Evolutionary conservation across 2,113 vertebrate genomes (phyloP), one percentile per base, ranked within the genome.

Genomic region (Stegostoma tigrinum): DNA sequence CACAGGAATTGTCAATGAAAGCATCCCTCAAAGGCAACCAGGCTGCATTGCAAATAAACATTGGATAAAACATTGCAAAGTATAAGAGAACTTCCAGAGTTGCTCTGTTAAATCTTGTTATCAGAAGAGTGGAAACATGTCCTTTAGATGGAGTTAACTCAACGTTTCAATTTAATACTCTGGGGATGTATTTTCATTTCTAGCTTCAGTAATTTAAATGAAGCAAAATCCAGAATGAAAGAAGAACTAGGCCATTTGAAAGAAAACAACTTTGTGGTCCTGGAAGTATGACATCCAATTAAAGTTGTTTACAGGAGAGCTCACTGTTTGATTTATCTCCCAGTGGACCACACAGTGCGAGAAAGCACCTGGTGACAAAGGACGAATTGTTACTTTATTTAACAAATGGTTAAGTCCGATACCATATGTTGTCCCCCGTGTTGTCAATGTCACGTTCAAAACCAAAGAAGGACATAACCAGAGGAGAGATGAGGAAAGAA

Each of bases 11-110:
- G 30, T 72, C 94, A 75, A 72, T 45, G 67, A 72, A 95, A 72
- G 67, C 23, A 38, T 30, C 52, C 68, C 94, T 95, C n/a, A 70
- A 94, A 94, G 66, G 23, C 91, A 94, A 68, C 14, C 66, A 70
- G 66, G 27, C 67, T 95, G 67, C 27, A 8, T 38, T 95, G 24
- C 42, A 95, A 95, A 75, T 72, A 95, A 95, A 72, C 94, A 95
- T 27, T 55, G 68, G 67, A 72, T 10, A 61, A 52, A 95, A 95
- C 27, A 48, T 12, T 30, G 93, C 68, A 68, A 95, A 42, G 45
- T 72, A 24, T 34, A 72, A 52, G 45, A 30, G 68, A 7, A 72
- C 15, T 30, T 72, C 27, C 42, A 45, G 94, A 52, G 68, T 95
- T 3, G 17, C 67, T 72, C 14, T 72, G 66, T 34, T 48, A 52